Evolutionary conservation across 35 echinoderm and acorn worm genomes (phyloP).

Genomic region (Amphiura filiformis): DNA sequence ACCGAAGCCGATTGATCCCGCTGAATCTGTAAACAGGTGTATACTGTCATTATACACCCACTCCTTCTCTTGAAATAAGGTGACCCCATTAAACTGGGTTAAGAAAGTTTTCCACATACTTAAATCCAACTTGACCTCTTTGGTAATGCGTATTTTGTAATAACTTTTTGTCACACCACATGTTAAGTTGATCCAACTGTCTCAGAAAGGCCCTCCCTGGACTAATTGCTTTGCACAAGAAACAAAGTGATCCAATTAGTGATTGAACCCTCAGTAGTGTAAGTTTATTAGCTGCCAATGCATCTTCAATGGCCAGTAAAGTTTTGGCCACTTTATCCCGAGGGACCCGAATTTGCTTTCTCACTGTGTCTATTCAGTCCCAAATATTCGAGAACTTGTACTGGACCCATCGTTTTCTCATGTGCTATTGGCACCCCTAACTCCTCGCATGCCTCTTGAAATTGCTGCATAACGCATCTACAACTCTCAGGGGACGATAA

Average conservation of each 20-base stretch:
- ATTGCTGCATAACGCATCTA: neutral
- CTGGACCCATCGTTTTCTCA: constrained; percentile 17
- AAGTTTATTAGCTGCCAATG: neutral
- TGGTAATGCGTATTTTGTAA: constrained; percentile 29
- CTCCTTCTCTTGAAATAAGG: neutral
- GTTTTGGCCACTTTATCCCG: neutral
- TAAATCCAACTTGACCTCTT: neutral
- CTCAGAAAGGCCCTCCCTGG: constrained; percentile 32
- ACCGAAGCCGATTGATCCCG: constrained; percentile 31
- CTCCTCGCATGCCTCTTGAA: neutral
- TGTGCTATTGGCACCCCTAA: constrained; percentile 6
- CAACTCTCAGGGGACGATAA: neutral
- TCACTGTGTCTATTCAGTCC: constrained; percentile 22
- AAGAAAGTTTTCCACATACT: neutral
- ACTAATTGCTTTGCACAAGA: constrained; percentile 26
- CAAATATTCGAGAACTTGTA: neutral
- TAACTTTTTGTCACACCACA: neutral
- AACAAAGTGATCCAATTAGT: constrained; percentile 17
- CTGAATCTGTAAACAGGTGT: neutral
- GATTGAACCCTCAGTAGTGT: constrained; percentile 12
- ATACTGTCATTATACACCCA: constrained; percentile 5
- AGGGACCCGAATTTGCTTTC: neutral
- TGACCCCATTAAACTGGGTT: neutral
- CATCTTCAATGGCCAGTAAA: neutral
- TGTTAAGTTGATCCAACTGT: neutral